Percentiles rank a stretch among this genome's conserved stretches.
These are phyloP conservation scores for Silvanus unidentatus DNA, from an alignment of 2,888 invertebrate genomes.

Conservation along the genomic window DNA sequence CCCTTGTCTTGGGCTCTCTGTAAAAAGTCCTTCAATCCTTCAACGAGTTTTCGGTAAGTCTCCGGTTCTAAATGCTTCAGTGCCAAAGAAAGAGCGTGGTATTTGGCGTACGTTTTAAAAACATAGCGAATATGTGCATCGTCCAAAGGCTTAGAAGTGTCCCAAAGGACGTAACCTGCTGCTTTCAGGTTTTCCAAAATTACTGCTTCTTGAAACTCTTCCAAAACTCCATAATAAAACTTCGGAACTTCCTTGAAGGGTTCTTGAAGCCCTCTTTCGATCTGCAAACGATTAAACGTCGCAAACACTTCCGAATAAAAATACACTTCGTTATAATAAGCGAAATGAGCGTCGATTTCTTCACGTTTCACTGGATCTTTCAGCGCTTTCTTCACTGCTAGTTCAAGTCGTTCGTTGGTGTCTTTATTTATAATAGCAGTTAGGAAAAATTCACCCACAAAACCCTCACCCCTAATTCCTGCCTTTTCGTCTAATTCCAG, in stretches of 20 bases:
- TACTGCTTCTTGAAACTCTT: conserved; percentile 14
- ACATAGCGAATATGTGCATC: conserved; percentile 4
- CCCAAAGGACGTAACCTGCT: conserved; percentile 9
- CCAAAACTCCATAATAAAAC: conserved; percentile 12
- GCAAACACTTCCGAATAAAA: conserved; percentile 26
- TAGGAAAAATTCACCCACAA: conserved; percentile 13
- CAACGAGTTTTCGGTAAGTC: conserved; percentile 7
- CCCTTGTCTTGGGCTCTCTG: background rate
- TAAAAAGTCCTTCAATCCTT: conserved; percentile 4
- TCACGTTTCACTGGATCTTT: conserved; percentile 8
- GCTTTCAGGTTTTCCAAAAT: conserved; percentile 19
- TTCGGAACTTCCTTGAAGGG: conserved; percentile 18
- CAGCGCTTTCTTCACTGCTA: conserved; percentile 13
- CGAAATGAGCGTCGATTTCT: conserved; percentile 10
- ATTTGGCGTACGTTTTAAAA: conserved; percentile 10
- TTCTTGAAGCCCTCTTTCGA: conserved; percentile 13
- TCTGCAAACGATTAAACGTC: conserved; percentile 19
- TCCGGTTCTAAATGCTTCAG: conserved; percentile 10
- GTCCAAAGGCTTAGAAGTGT: background rate
- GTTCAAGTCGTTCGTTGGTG: conserved; percentile 6
- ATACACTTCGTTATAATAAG: conserved; percentile 24
- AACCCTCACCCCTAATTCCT: conserved; percentile 15
- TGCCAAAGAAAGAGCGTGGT: conserved; percentile 14
- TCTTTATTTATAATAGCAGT: conserved; percentile 6
- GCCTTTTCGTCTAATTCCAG: conserved; percentile 2